Base-by-base conservation (phyloP, 1,140 invertebrate genomes). In the Eurosta solidaginis region DNA sequence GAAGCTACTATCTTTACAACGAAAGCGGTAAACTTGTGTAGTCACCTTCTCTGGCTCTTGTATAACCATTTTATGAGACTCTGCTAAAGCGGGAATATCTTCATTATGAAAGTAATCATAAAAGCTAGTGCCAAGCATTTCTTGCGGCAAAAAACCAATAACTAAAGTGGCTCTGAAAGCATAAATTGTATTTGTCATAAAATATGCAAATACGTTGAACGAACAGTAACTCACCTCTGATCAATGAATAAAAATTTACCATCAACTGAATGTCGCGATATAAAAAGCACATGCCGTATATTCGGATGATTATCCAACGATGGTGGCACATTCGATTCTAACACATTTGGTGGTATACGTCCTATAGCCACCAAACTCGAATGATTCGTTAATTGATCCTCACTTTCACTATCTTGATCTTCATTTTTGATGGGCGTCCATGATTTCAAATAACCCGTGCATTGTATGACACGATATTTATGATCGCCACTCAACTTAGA, bases 241-340 rank as follows among this genome's bases (percentile, higher is more conserved):
- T 99, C 97, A 3, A 98, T 96, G 88, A 98, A 99, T 2, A 97
- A 92, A 87, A 98, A 98, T 89, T 98, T 98, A 33, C 97, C 97
- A 84, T 99, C 97, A 74, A 95, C 92, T 14, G 94, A 94, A 88
- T 99, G 97, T 52, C 97, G 90, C 0, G 96, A 97, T 78, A 93
- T 91, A 85, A 94, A 96, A 83, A 93, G 91, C 54, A 93, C 89
- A 9, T 90, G 89, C 36, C 91, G 86, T 9, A 89, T 85, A 52
- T 90, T 90, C 1, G 90, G 85, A 81, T 87, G 81, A 40, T 82
- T 86, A 50, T 84, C 83, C 74, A 87, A 77, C 3, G 89, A 87
- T 5, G 88, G 79, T 22, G 86, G 83, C n/a, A 82, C 54, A 74
- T 83, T 87, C n/a, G 88, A 81, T 12, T 84, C 81, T 0, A 85